Base-by-base conservation (phyloP, 1,140 invertebrate genomes). In the Hermatobates lingyangjiaoensis region DNA sequence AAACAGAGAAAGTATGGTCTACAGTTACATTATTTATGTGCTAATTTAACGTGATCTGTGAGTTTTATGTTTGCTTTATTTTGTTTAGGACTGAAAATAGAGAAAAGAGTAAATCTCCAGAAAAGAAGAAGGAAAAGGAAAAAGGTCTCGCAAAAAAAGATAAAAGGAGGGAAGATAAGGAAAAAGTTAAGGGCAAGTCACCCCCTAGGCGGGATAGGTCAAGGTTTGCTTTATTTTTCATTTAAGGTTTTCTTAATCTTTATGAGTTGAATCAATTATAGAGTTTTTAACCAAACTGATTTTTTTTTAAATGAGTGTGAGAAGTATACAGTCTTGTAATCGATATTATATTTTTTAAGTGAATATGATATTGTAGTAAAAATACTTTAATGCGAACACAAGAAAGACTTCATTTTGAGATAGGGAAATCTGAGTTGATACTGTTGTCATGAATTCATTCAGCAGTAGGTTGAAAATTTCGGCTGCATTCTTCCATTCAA, bases 1-100 rank as follows among this genome's bases (percentile, higher is more conserved):
- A 77, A 77, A 63, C 69, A 74, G 74, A 74, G 72, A 74, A 62
- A 64, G 64, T 48, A 45, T 10, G 18, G n/a, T 52, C 28, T 54
- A 48, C 54, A 46, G 53, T 49, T 48, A 48, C 47, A 40, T 21
- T 7, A 27, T 25, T 4, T 5, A 53, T 2, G 38, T 7, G 15
- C 1, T 38, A 15, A n/a, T 27, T 23, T 27, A 12, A 50, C 21
- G 3, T 39, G 1, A 5, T 48, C 38, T 53, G 20, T 48, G 26
- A 26, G 27, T 23, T 42, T 21, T 44, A 49, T 40, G 27, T 50
- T 39, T 34, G 12, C 25, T 48, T 38, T 38, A 21, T 39, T 28
- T 28, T 50, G 53, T 55, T 52, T 50, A 62, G 61, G 45, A 59
- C 60, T 27, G 34, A 59, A 60, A 56, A 65, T 64, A 51, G 66